Evolutionary conservation across 92 coral and sea anemone species (phyloP).

Genomic region (Umimayanthus kanabou): DNA sequence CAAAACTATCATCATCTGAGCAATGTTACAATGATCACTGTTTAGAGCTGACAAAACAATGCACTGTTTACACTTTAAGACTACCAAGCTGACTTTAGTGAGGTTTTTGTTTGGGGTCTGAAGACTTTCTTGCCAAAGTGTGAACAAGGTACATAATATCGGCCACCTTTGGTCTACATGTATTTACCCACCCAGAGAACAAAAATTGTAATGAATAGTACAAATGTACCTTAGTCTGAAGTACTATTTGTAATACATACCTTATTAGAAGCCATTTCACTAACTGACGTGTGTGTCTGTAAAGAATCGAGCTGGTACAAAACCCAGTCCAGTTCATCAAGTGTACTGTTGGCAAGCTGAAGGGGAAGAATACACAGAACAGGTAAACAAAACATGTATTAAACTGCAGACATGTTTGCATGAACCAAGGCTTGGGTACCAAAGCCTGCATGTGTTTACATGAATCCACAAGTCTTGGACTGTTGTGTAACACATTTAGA

Average conservation of each 20-base stretch:
- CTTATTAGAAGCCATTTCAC: constrained; percentile 98
- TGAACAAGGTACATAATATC: too few species aligned
- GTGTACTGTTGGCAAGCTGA: constrained; percentile 86
- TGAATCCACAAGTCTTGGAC: too few species aligned
- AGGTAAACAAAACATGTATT: background rate
- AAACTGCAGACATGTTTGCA: too few species aligned
- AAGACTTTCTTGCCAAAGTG: too few species aligned
- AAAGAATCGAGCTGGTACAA: constrained; percentile 89
- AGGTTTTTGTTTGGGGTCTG: background rate
- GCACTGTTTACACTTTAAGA: too few species aligned
- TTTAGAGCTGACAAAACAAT: too few species aligned
- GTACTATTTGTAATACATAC: constrained; percentile 10
- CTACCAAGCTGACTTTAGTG: too few species aligned
- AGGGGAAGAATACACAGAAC: background rate
- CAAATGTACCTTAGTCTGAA: background rate
- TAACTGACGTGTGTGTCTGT: constrained; percentile 92
- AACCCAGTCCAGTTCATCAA: constrained; percentile 96
- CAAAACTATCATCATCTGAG: too few species aligned
- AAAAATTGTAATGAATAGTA: background rate
- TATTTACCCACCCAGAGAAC: background rate
- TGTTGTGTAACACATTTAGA: too few species aligned
- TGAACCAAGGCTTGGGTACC: background rate
- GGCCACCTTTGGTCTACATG: background rate
- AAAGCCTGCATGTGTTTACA: too few species aligned
- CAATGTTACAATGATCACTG: too few species aligned